A percentile compares a stretch with the other conserved stretches of the same genome.
Conservation (phyloP, 1,140 invertebrate genomes). For the Wiebesia pumilae region DNA sequence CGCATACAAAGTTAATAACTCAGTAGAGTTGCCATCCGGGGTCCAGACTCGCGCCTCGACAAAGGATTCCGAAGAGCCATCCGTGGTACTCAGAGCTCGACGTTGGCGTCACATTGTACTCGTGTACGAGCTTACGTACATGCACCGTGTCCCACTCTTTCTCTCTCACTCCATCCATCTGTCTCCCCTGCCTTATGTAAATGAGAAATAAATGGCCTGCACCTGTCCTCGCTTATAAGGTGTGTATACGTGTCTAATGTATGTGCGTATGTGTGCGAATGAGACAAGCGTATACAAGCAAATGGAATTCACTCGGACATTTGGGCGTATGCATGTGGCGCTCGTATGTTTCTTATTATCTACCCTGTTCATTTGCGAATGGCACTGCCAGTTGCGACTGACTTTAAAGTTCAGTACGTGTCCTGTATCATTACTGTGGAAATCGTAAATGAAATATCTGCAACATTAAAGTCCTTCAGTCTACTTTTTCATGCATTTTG, state of each 20-base stretch:
- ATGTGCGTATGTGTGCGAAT: not conserved
- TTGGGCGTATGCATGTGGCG: not conserved
- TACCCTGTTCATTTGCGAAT: not conserved
- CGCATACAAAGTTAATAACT: constrained; percentile 60
- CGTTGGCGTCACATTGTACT: not conserved
- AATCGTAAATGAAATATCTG: not conserved
- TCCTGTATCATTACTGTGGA: not conserved
- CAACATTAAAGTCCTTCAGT: not conserved
- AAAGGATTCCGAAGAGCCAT: constrained; percentile 53
- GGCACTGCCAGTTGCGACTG: not conserved
- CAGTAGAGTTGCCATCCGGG: constrained; percentile 45
- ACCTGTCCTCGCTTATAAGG: constrained; percentile 61
- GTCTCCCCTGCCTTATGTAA: constrained; percentile 56
- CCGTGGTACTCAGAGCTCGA: not conserved
- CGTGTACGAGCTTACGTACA: not conserved
- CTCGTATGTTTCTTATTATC: not conserved
- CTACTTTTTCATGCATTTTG: not conserved
- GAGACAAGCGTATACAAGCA: not conserved
- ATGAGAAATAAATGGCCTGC: constrained; percentile 64
- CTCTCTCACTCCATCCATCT: constrained; percentile 55
- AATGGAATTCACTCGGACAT: constrained; percentile 37
- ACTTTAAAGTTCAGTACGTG: not conserved
- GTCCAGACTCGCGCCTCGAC: constrained; percentile 52
- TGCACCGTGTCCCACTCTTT: constrained; percentile 47
- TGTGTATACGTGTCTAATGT: constrained; percentile 35